phyloP scores from a whole-genome alignment of 2,113 vertebrate genomes.

The Acrocephalus kingi region DNA sequence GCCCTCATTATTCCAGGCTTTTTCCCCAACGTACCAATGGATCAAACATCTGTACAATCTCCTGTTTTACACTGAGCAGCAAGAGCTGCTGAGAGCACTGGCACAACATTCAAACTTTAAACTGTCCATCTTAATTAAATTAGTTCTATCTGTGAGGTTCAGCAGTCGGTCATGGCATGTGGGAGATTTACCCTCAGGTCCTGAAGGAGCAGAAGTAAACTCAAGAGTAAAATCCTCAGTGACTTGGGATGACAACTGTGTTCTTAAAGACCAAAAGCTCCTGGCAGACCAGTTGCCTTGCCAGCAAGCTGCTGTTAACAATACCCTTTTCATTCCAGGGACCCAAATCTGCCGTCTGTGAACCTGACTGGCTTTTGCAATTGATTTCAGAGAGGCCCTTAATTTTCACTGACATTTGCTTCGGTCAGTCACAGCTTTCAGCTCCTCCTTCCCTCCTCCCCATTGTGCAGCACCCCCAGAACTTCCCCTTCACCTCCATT shows the following conservation, averaged over 20 bases:
- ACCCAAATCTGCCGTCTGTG: neutral
- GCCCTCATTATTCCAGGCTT: neutral
- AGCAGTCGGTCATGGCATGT: constrained; percentile 11
- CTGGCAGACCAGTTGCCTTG: constrained; percentile 53
- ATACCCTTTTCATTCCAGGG: constrained; percentile 58
- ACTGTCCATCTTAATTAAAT: constrained; percentile 55
- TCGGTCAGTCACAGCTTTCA: neutral
- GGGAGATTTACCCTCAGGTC: constrained; percentile 37
- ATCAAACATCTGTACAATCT: neutral
- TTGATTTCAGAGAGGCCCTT: neutral
- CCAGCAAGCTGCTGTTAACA: constrained; percentile 57
- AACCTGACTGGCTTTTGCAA: constrained; percentile 44
- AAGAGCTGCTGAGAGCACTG: neutral
- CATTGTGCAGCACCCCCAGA: neutral
- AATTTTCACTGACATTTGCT: constrained; percentile 37
- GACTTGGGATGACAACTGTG: constrained; percentile 59
- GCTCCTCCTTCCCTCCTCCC: neutral
- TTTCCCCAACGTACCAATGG: rapidly evolving
- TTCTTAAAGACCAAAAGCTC: constrained; percentile 39
- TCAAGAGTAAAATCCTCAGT: constrained; percentile 48
- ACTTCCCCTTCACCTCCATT: neutral
- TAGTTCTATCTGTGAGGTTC: constrained; percentile 14
- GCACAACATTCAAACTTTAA: neutral
- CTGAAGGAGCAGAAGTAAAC: constrained; percentile 24
- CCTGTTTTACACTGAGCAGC: neutral